Base-by-base conservation (phyloP, 1,140 invertebrate species). In the Sycobia sp. region DNA sequence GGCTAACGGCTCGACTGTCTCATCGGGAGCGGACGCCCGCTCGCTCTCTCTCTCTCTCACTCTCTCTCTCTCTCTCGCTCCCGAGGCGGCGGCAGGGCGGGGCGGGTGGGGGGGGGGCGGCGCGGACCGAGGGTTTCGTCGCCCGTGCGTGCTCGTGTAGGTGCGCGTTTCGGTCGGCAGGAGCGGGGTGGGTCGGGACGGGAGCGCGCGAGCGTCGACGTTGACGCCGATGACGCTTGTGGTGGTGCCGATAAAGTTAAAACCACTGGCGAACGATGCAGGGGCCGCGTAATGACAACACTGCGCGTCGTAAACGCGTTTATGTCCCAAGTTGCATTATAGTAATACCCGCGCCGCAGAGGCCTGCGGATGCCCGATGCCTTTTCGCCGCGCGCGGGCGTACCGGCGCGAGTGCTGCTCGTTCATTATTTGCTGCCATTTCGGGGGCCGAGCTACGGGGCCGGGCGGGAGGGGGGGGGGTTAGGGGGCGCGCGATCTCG, bases 261-360 rank as follows among this genome's bases (percentile, higher is more conserved):
- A 79, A 71, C 76, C 75, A 77, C 74, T 69, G 72, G 69, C 67
- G 74, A 77, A 77, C 78, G 74, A 76, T 75, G 72, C 72, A 76
- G 71, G 76, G 69, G 73, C 75, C 72, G 74, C 76, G 76, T 79
- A 81, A 81, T 81, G 78, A 79, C 79, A 79, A 81, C 77, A 78
- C 76, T 80, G 76, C 73, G 74, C 74, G 76, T 81, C 79, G 78
- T 81, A 81, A 81, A 81, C 77, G 72, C 76, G 78, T 81, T 81
- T 81, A 81, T 81, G 79, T 79, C 66, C 78, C 70, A 72, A 78
- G 77, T 79, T 80, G 77, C 77, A 80, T 81, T 80, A 81, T 75
- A 77, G 76, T 79, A 78, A 78, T 80, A 80, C 73, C 76, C 73
- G 72, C 69, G 29, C 29, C 11, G 29, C 73, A 75, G 76, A 69